phyloP scores from a whole-genome alignment of 2,113 vertebrate species.

The Anser brachyrhynchus region DNA sequence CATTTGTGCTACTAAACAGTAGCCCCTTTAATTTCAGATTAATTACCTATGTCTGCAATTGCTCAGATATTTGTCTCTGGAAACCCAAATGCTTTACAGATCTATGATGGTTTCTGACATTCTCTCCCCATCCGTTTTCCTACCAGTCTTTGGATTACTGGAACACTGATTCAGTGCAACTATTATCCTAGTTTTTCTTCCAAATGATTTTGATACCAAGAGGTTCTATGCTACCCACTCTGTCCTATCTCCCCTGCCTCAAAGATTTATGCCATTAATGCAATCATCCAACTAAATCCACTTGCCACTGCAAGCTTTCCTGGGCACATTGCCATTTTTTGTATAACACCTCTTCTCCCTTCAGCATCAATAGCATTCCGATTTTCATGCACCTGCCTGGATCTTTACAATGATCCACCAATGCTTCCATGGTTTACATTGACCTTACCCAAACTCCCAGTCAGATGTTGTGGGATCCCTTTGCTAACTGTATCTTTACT shows the following conservation, averaged over 20 bases:
- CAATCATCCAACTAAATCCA: not conserved
- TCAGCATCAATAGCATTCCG: not conserved
- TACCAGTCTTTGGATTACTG: not conserved
- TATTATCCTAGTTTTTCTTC: not conserved
- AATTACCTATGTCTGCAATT: not conserved
- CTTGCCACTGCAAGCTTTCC: not conserved
- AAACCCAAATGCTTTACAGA: not conserved
- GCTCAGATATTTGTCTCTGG: not conserved
- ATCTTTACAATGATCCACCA: not conserved
- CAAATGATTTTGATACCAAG: not conserved
- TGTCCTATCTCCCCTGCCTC: not conserved
- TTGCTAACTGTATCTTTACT: not conserved
- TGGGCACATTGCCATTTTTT: not conserved
- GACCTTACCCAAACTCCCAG: not conserved
- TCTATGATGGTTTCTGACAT: not conserved
- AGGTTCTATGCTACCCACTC: not conserved
- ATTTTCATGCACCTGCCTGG: not conserved
- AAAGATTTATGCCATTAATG: not conserved
- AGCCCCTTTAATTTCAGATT: not conserved
- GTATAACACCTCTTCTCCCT: not conserved
- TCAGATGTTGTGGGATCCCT: not conserved
- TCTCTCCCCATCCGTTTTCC: not conserved
- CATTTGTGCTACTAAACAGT: not conserved
- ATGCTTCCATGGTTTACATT: fast-evolving
- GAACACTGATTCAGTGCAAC: not conserved